Percentiles rank a stretch among this genome's conserved stretches.
phyloP scores from a whole-genome alignment of 2,113 vertebrate genomes.

The Brachyhypopomus occidentalis region DNA sequence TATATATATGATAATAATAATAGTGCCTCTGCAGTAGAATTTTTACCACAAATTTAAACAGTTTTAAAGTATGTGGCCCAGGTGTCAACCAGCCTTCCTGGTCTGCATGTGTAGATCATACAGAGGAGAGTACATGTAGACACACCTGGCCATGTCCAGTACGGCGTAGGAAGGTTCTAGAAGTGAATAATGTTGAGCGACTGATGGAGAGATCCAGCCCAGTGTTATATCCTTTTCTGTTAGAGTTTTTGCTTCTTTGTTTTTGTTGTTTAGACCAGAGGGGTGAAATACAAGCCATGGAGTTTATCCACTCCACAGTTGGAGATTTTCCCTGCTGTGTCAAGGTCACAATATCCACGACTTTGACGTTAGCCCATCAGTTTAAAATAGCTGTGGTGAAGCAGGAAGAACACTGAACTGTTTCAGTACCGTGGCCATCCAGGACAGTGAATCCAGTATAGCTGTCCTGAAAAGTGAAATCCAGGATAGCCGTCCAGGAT shows the following conservation, averaged over 20 bases:
- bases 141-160: neutral
- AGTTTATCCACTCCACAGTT: constrained; percentile 49
- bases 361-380: too few species aligned
- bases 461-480: too few species aligned
- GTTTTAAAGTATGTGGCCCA: neutral
- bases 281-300: neutral
- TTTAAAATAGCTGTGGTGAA: constrained; percentile 1
- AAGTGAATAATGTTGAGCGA: neutral
- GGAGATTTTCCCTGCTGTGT: constrained; percentile 52
- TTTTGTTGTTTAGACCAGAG: constrained; percentile 33
- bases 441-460: neutral
- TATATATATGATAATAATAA: neutral
- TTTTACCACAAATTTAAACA: constrained; percentile 38
- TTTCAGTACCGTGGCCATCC: neutral
- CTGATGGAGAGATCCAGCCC: constrained; percentile 36
- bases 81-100: constrained; percentile 8
- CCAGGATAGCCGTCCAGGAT: too few species aligned
- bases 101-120: neutral
- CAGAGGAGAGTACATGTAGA: constrained; percentile 19
- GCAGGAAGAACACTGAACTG: constrained; percentile 28
- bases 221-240: constrained; percentile 3
- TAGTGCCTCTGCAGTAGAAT: constrained; percentile 23
- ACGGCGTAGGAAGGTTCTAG: neutral
- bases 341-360: neutral
- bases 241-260: neutral